Conservation (phyloP, 2,797 vertebrate species). For the Hozukius guyotensis region DNA sequence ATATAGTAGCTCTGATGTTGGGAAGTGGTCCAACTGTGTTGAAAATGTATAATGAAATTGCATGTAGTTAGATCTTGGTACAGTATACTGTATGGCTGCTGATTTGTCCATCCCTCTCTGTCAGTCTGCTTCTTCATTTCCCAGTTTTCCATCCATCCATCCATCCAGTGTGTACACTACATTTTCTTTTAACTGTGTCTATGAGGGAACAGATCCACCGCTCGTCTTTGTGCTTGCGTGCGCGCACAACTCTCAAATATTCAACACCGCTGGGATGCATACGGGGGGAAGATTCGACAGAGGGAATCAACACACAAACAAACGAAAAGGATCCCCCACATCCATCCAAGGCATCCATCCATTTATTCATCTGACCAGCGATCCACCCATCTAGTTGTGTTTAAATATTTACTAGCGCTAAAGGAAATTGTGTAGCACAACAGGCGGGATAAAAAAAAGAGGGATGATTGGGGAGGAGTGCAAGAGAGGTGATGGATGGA, state of each 20-base stretch:
- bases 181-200: conserved; percentile 34
- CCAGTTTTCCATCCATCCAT: neutral
- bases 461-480: conserved; percentile 52
- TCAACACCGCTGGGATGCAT: conserved; percentile 57
- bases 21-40: neutral
- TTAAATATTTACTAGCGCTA: conserved; percentile 81
- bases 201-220: neutral
- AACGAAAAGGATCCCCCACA: conserved; percentile 34
- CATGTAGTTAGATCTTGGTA: neutral
- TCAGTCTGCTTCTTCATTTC: neutral
- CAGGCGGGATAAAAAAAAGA: conserved; percentile 33
- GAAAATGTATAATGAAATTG: neutral
- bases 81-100: neutral
- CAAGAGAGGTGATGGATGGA: conserved; percentile 34
- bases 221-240: conserved; percentile 2
- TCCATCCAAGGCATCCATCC: neutral
- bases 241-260: conserved; percentile 63
- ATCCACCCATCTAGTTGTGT: conserved; percentile 68
- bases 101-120: neutral
- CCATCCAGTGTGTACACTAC: neutral
- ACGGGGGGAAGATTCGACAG: conserved; percentile 1
- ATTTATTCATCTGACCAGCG: conserved; percentile 54
- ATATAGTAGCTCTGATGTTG: neutral
- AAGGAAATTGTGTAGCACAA: conserved; percentile 79
- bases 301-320: conserved; percentile 65